Base-by-base conservation (phyloP, 2,797 vertebrate genomes). In the Pseudochaenichthys georgianus region DNA sequence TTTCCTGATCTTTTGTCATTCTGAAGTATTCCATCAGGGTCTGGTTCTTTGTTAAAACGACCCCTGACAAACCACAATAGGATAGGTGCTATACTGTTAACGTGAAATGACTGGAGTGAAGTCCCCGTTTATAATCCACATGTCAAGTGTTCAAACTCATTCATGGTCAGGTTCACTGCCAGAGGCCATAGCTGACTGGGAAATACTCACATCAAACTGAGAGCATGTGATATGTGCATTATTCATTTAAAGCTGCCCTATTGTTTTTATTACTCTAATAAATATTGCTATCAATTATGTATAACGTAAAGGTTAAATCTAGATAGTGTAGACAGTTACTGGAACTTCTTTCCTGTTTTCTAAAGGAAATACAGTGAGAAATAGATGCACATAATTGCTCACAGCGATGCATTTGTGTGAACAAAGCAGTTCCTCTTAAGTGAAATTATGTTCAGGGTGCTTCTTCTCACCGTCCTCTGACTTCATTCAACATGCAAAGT, bases 401-500 rank as follows among this genome's bases (percentile, higher is more conserved):
- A 28, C 28, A 28, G 28, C 34, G 34, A 38, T 54, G 23, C 13
- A 23, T 63, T 19, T n/a, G 45, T 28, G 38, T 63, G 31, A 76
- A 74, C 65, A 63, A 73, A 77, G 57, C 64, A 8, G 34, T 50
- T 75, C 57, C 54, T 55, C 5, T 2, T 16, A 19, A 61, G 38
- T 46, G 64, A 62, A 28, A 43, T 19, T 10, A 0, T 67, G 68
- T 47, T 47, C 52, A 73, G 16, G 64, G 23, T 64, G 48, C 57
- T 67, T 63, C 6, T 17, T 51, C 16, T 66, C 12, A 1, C 11
- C 13, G 23, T 64, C 72, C 53, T 55, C 4, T 2, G 46, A 70
- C 62, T 62, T 80, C 65, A 69, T 62, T 80, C 63, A 69, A 62
- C 69, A 92, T 92, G 92, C 89, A 93, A 93, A 93, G 67, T 79